Conservation (phyloP, 2,113 vertebrate species). For the Cebus imitator region DNA sequence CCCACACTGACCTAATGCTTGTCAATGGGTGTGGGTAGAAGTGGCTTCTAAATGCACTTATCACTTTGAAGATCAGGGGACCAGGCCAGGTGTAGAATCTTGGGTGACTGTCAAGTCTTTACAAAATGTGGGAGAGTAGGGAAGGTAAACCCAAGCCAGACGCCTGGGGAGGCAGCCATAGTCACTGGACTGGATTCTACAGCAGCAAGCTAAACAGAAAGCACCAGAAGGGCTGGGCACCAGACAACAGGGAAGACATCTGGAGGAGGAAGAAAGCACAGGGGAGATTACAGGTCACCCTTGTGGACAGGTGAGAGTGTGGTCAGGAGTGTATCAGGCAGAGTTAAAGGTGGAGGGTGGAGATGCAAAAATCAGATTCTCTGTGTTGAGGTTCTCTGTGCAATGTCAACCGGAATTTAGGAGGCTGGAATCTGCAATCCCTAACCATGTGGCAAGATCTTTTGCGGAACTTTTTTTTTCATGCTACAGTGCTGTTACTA, state of each 20-base stretch:
- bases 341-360: not conserved
- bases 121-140: not conserved
- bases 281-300: too few relatives aligned
- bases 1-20: not conserved
- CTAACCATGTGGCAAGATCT: not conserved
- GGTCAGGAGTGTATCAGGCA: not conserved
- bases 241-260: not conserved
- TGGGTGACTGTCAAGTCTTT: not conserved
- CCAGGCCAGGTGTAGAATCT: not conserved
- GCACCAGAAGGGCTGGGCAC: not conserved
- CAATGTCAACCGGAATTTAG: not conserved
- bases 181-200: too few relatives aligned
- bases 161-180: not conserved
- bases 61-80: not conserved
- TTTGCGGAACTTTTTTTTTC: not conserved
- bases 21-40: too few relatives aligned
- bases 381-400: not conserved
- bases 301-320: not conserved
- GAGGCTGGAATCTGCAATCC: not conserved
- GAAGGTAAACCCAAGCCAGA: not conserved
- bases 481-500: not conserved
- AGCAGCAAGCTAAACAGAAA: too few relatives aligned
- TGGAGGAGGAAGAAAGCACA: not conserved
- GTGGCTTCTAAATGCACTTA: not conserved
- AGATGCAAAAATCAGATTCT: accelerated